phyloP scores from a whole-genome alignment of 1,140 invertebrate genomes.

The Drosophila lacteicornis region DNA sequence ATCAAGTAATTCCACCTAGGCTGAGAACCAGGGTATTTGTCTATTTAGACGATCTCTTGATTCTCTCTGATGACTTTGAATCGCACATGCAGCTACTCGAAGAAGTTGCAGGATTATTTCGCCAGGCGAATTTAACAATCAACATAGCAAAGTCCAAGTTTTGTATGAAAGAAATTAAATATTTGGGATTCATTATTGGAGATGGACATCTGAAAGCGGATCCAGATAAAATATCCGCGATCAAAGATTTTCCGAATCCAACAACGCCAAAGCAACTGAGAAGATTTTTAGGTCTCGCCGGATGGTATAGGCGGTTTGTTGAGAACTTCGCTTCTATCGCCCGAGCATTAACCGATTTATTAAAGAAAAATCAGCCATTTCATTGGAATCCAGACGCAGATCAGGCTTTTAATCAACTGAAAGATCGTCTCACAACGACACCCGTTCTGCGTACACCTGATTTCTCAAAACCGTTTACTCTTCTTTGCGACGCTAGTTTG shows the following conservation, averaged over 20 bases:
- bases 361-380: slow-evolving; percentile 22
- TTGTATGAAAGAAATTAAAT: slow-evolving; percentile 51
- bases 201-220: slow-evolving; percentile 31
- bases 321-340: slow-evolving; percentile 51
- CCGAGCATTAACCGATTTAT: slow-evolving; percentile 26
- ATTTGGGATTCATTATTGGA: slow-evolving; percentile 43
- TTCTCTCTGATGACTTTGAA: slow-evolving; percentile 79
- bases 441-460: slow-evolving; percentile 7
- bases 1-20: too few species aligned
- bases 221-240: slow-evolving; percentile 52
- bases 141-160: slow-evolving; percentile 1
- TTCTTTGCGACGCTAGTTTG: slow-evolving; percentile 30
- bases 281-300: slow-evolving; percentile 85
- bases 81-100: slow-evolving; percentile 78
- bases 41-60: slow-evolving; percentile 86
- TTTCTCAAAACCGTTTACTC: slow-evolving; percentile 32
- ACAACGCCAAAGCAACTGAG: slow-evolving; percentile 68
- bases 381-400: not conserved
- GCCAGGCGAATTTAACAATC: slow-evolving; percentile 29
- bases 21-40: slow-evolving; percentile 48
- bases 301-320: slow-evolving; percentile 72
- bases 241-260: slow-evolving; percentile 32
- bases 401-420: slow-evolving; percentile 6
- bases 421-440: slow-evolving; percentile 5
- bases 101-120: slow-evolving; percentile 10